These are phyloP conservation scores for Antechinus stuartii DNA, from an alignment of 2,113 vertebrate genomes.

Conservation along the genomic window DNA sequence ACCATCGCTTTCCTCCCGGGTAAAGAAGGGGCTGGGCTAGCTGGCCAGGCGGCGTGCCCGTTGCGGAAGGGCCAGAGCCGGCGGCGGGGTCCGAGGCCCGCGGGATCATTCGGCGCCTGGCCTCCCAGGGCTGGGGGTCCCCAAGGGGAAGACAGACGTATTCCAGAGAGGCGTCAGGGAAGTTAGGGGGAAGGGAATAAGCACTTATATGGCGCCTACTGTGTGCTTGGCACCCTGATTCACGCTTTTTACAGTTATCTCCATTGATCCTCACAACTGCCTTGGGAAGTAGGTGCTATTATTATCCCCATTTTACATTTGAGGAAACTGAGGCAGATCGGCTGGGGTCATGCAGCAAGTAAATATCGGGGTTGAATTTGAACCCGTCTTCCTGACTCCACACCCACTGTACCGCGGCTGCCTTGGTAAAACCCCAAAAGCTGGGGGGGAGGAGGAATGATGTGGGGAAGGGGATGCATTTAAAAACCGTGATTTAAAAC, in stretches of 20 bases:
- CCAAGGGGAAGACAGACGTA: no score
- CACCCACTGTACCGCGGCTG: not conserved
- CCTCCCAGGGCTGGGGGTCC: not conserved
- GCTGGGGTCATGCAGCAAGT: no score
- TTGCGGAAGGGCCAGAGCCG: no score
- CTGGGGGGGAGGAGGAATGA: not conserved
- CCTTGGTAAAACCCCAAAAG: not conserved
- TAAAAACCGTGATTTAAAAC: not conserved
- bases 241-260: no score
- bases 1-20: not conserved
- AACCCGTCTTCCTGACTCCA: not conserved
- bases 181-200: not conserved
- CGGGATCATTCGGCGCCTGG: not conserved
- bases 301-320: not conserved
- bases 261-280: not conserved
- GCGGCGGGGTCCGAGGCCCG: no score
- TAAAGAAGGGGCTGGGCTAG: not conserved
- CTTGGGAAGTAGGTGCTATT: not conserved
- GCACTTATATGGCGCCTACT: not conserved
- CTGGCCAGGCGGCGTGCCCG: no score
- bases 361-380: not conserved
- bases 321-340: not conserved
- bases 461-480: not conserved
- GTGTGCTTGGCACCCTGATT: no score
- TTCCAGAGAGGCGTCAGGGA: not conserved